Percentiles rank a stretch among this genome's conserved stretches.
These are phyloP conservation scores for Venturia canescens DNA, from an alignment of 1,140 invertebrate genomes.

Conservation along the genomic window DNA sequence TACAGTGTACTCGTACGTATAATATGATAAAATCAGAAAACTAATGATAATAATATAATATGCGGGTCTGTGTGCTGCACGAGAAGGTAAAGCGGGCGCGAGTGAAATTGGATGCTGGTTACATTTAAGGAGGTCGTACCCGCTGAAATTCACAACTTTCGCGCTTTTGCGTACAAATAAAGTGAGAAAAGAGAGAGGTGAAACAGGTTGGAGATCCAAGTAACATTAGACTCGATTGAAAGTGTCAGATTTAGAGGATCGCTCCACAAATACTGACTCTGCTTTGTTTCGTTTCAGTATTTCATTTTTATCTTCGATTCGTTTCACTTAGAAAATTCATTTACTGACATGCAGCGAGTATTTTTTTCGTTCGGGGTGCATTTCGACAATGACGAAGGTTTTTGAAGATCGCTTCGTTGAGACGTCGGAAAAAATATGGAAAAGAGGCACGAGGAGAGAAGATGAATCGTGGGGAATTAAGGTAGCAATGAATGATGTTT, in stretches of 20 bases:
- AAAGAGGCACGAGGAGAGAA: too few species aligned
- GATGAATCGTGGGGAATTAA: too few species aligned
- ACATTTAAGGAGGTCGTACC: constrained; percentile 46
- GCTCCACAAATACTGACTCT: background rate
- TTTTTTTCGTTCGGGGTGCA: background rate
- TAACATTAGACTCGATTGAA: constrained; percentile 7
- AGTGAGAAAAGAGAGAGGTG: background rate
- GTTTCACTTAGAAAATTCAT: background rate
- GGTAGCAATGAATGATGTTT: too few species aligned
- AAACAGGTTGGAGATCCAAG: background rate
- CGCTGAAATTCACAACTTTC: constrained; percentile 25
- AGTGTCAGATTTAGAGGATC: constrained; percentile 30
- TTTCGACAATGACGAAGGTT: too few species aligned
- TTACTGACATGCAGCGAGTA: background rate
- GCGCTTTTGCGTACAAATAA: background rate
- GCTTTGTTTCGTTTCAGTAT: constrained; percentile 21
- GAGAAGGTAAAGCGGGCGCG: constrained; percentile 36
- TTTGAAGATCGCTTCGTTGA: too few species aligned
- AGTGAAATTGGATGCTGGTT: constrained; percentile 46
- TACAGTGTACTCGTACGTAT: too few species aligned
- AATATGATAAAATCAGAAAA: background rate
- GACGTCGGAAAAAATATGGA: too few species aligned
- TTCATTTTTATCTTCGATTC: constrained; percentile 5
- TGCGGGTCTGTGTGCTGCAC: constrained; percentile 46
- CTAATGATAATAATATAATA: constrained; percentile 21